Evolutionary conservation across 2,888 invertebrate genomes (phyloP).

Genomic region (Amphimallon solstitiale): DNA sequence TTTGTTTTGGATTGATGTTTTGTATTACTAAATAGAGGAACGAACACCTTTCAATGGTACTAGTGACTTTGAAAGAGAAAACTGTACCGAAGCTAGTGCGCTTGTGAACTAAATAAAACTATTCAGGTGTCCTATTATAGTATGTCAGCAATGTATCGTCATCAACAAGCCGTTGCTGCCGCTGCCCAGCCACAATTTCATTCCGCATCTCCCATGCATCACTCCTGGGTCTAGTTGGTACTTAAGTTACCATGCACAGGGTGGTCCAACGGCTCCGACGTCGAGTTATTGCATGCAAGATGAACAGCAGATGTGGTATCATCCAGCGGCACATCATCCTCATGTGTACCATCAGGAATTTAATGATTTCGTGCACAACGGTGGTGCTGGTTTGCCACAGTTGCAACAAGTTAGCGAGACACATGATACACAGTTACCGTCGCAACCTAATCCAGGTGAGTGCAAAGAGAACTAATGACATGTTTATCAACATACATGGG

Average conservation of each 20-base stretch:
- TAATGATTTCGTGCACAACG: conserved; percentile 59
- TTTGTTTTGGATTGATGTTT: not conserved
- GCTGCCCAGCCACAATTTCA: conserved; percentile 63
- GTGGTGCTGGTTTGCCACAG: conserved; percentile 60
- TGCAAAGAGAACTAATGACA: too few relatives aligned
- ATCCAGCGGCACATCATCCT: conserved; percentile 62
- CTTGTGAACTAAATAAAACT: conserved; percentile 39
- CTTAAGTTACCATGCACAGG: conserved; percentile 64
- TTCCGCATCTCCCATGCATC: conserved; percentile 49
- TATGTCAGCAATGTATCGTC: conserved; percentile 65
- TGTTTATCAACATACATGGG: too few relatives aligned
- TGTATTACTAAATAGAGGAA: too few relatives aligned
- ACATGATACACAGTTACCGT: conserved; percentile 62
- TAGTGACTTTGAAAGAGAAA: not conserved
- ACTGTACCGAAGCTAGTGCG: not conserved
- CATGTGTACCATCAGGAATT: conserved; percentile 64
- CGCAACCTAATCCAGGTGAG: conserved; percentile 86
- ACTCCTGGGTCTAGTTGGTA: conserved; percentile 66
- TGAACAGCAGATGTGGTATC: conserved; percentile 59
- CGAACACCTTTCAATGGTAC: too few relatives aligned
- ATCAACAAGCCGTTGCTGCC: conserved; percentile 57
- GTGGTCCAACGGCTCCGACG: conserved; percentile 53
- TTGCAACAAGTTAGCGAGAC: conserved; percentile 61
- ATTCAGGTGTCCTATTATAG: conserved; percentile 80
- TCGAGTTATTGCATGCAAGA: conserved; percentile 59